Base-by-base conservation (phyloP, 2,113 vertebrate species). In the Alosa alosa region DNA sequence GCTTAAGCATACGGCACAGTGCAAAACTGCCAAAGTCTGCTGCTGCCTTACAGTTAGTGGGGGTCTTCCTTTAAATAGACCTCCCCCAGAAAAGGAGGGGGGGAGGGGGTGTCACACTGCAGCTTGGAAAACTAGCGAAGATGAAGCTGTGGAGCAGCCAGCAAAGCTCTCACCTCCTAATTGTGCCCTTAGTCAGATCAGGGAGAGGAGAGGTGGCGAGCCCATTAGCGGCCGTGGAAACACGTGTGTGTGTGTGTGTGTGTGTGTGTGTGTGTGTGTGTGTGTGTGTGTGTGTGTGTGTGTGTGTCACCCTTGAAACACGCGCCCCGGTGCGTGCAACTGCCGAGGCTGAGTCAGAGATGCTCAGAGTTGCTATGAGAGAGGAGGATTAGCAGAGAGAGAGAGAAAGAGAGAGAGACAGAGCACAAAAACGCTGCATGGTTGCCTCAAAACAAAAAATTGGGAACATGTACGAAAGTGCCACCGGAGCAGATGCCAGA, bases 161-260 rank as follows among this genome's bases (percentile, higher is more conserved):
- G 93, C 92, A 93, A 94, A 94, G 92, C 93, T 94, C 91, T 94
- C 94, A 94, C 94, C 94, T 94, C 94, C 91, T 94, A 94, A 94
- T 94, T 94, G 93, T 94, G 92, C 91, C 92, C 91, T 2, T 87
- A 92, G 91, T 93, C 93, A 78, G 72, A 78, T 94, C 92, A 93
- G 91, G 92, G 93, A 94, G 90, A 89, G 93, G 91, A 92, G 93
- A 94, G 90, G 90, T 90, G 90, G 92, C 90, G 93, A 94, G 91
- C 92, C 93, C 88, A 94, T 94, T 94, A 94, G 85, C 89, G 57
- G 91, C 91, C 91, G 88, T 87, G 91, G 91, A 92, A 84, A 91
- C 90, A 90, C 88, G 91, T 68, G 50, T 52, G 90, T 85, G 91
- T 90, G 90, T 52, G 50, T 52, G 50, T 52, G 10, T 52, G 91